Evolutionary conservation across 2,797 vertebrate species (phyloP), one percentile per base, ranked within the genome.

Genomic region (Manis pentadactyla): DNA sequence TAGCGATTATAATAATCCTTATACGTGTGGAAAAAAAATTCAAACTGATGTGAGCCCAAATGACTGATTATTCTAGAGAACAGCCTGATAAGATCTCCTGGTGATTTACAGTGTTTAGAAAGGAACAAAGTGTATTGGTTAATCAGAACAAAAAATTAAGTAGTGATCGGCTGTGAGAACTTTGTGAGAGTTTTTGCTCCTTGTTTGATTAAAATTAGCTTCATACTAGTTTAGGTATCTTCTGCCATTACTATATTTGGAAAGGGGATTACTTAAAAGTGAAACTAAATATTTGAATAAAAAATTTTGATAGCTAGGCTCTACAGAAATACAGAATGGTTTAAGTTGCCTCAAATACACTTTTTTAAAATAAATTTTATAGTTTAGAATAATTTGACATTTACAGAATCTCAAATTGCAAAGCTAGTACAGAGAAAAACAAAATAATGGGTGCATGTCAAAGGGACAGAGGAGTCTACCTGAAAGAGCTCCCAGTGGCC

Each of bases 181-280:
- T 90, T 75, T 18, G 15, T 34, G 73, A 64, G 15, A 61, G n/a
- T 53, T 87, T n/a, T 74, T 14, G 23, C 59, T 61, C 31, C 55
- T 71, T 34, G 57, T 88, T 7, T 92, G 57, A 57, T 81, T 87
- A 87, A 86, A 94, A 64, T 39, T 92, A 82, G 75, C 14, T 64
- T 42, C 39, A n/a, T 18, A 63, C 27, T 51, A 27, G 46, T 46
- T 79, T 55, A 90, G 37, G 25, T 49, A 51, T 61, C 10, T 34
- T 74, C 85, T 53, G 34, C 31, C n/a, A 89, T 77, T 77, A 77
- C 27, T 64, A 10, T 15, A 59, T 53, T 64, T 77, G 57, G 46
- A 53, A 77, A 71, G 34, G 57, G 7, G 23, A 37, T 59, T 57
- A n/a, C 37, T 57, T n/a, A n/a, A 73, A 87, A 42, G 29, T 71